Conservation (phyloP, 1,140 invertebrate genomes). For the Hirudo medicinalis region DNA sequence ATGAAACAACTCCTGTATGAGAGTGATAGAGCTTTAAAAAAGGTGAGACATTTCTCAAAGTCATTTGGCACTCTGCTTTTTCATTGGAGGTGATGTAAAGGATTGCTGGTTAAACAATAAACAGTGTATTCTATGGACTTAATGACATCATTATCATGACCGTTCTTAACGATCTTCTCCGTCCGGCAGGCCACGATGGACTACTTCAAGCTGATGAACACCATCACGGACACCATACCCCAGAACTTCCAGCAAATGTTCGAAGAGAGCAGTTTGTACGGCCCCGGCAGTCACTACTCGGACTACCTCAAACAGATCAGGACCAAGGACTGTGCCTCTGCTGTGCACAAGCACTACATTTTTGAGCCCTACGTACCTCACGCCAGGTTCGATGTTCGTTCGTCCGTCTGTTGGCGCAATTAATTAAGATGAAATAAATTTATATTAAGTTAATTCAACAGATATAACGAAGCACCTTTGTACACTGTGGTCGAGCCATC, state of each 20-base stretch:
- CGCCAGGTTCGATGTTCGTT: background rate
- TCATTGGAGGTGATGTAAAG: too few relatives aligned
- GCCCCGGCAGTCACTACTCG: slow-evolving; percentile 46
- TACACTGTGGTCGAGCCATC: too few relatives aligned
- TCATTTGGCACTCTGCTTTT: too few relatives aligned
- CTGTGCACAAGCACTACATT: background rate
- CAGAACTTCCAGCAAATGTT: slow-evolving; percentile 45
- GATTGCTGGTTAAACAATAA: too few relatives aligned
- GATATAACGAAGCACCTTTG: too few relatives aligned
- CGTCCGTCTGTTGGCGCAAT: too few relatives aligned
- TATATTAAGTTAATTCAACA: too few relatives aligned
- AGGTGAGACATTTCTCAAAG: background rate
- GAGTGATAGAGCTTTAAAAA: background rate
- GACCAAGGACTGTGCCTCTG: slow-evolving; percentile 22
- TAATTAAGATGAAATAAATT: too few relatives aligned
- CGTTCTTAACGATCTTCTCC: background rate
- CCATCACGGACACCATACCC: slow-evolving; percentile 42
- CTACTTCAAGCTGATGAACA: slow-evolving; percentile 48
- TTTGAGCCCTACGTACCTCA: too few relatives aligned
- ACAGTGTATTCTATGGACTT: too few relatives aligned
- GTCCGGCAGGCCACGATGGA: slow-evolving; percentile 39
- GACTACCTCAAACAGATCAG: slow-evolving; percentile 44
- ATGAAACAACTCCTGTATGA: background rate
- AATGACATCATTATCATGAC: background rate
- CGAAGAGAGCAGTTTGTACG: slow-evolving; percentile 45